Base-by-base conservation (phyloP, 2,797 vertebrate genomes). In the Bradypodion ventrale region DNA sequence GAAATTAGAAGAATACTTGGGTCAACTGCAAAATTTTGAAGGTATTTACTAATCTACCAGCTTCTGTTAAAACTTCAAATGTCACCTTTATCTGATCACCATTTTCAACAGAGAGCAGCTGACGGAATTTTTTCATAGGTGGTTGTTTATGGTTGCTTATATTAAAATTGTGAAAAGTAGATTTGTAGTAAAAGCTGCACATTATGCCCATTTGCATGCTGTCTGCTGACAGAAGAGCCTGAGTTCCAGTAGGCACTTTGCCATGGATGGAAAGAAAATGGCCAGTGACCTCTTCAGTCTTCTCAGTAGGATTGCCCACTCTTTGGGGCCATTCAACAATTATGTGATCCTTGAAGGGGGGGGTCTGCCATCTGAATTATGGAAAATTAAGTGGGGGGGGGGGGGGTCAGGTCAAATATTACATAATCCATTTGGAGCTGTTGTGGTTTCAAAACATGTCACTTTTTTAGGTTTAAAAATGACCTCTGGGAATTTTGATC, bases 21-120 rank as follows among this genome's bases (percentile, higher is more conserved):
- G 87, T 80, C 96, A 93, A 83, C 97, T 99, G 90, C 94, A 97
- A 88, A 95, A 94, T 82, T 92, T 97, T 86, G 97, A 98, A 93
- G 94, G 98, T 99, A 87, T 93, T 69, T 88, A 13, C 68, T 56
- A 59, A 87, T 69, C 77, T 83, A 49, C 73, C 80, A 88, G 5
- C 44, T 89, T 49, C 21, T 56, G n/a, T 65, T 79, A 65, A 19
- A 46, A 42, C 27, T 75, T 69, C 69, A 60, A 23, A 68, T 59
- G 49, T 35, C 42, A 25, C 62, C 35, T 12, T n/a, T 37, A 35
- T 9, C 56, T 42, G 37, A 35, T 32, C 40, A n/a, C 27, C 40
- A 56, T 32, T 65, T 27, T 29, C 15, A 37, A 37, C 16, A 25
- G 85, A 60, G 4, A 69, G 19, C 29, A n/a, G n/a, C n/a, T n/a